Percentiles rank a stretch among this genome's conserved stretches.
phyloP scores from a whole-genome alignment of 2,888 invertebrate species.

The Tethea ocularis region DNA sequence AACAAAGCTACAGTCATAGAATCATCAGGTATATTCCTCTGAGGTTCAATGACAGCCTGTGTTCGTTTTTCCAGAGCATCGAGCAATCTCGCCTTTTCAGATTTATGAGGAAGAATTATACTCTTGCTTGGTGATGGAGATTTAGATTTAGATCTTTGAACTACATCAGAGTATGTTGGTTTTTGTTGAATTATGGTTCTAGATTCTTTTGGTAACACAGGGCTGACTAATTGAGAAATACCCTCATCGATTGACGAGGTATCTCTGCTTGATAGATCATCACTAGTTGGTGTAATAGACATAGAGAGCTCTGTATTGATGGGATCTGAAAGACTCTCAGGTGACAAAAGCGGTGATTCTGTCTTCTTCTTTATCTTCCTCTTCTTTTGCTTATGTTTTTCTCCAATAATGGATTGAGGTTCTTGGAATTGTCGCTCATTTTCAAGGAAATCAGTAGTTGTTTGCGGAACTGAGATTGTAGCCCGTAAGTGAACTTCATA shows the following conservation, averaged over 20 bases:
- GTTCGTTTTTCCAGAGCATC: slow-evolving; percentile 72
- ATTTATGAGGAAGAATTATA: slow-evolving; percentile 47
- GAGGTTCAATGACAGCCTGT: slow-evolving; percentile 53
- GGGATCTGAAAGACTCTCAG: slow-evolving; percentile 78
- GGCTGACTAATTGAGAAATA: slow-evolving; percentile 69
- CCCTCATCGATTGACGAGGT: slow-evolving; percentile 77
- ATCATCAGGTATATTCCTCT: slow-evolving; percentile 51
- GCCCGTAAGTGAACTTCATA: slow-evolving; percentile 86
- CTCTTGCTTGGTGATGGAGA: slow-evolving; percentile 76
- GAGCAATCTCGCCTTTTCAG: slow-evolving; percentile 64
- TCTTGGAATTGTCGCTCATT: slow-evolving; percentile 64
- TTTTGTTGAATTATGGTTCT: slow-evolving; percentile 47
- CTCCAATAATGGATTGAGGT: slow-evolving; percentile 56
- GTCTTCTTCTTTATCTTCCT: slow-evolving; percentile 69
- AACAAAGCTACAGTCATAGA: slow-evolving; percentile 63
- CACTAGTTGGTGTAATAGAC: slow-evolving; percentile 74
- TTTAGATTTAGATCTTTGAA: slow-evolving; percentile 77
- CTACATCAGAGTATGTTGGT: slow-evolving; percentile 76
- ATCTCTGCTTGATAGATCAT: slow-evolving; percentile 69
- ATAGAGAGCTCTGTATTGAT: slow-evolving; percentile 77
- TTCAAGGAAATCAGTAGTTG: slow-evolving; percentile 66
- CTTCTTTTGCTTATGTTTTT: slow-evolving; percentile 70
- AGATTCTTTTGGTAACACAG: slow-evolving; percentile 39
- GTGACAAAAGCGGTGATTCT: slow-evolving; percentile 66
- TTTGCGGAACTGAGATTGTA: slow-evolving; percentile 81